Evolutionary conservation across 2,797 vertebrate genomes (phyloP).

Genomic region (Xiphorhynchus erythropygius): DNA sequence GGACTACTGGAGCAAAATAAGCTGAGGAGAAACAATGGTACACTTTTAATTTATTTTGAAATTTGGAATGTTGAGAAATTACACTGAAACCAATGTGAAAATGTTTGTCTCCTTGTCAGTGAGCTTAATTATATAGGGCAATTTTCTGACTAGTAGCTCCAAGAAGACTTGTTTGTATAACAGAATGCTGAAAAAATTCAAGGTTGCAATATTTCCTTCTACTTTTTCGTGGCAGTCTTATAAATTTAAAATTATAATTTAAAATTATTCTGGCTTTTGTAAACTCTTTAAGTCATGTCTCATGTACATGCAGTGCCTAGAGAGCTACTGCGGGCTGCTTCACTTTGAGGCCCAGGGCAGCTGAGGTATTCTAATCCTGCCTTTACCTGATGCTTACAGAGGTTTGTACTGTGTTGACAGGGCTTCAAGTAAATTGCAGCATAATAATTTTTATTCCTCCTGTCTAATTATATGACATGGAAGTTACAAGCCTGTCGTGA

Average conservation of each 20-base stretch:
- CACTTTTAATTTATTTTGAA: conserved; percentile 16
- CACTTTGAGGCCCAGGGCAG: background rate
- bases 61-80: background rate
- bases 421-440: background rate
- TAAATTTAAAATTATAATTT: background rate
- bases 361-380: background rate
- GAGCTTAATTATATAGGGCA: background rate
- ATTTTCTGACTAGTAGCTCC: background rate
- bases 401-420: background rate
- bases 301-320: fast-evolving
- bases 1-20: conserved; percentile 84
- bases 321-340: background rate
- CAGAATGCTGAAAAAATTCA: background rate
- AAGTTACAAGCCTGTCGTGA: background rate
- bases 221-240: background rate
- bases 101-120: background rate
- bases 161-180: background rate
- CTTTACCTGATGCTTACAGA: background rate
- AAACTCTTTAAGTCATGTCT: background rate
- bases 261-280: background rate
- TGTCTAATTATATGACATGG: background rate
- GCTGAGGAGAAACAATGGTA: conserved; percentile 84
- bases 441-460: background rate
- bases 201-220: background rate
- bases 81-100: background rate